phyloP scores from a whole-genome alignment of 1,140 invertebrate genomes.

The Galleria mellonella region DNA sequence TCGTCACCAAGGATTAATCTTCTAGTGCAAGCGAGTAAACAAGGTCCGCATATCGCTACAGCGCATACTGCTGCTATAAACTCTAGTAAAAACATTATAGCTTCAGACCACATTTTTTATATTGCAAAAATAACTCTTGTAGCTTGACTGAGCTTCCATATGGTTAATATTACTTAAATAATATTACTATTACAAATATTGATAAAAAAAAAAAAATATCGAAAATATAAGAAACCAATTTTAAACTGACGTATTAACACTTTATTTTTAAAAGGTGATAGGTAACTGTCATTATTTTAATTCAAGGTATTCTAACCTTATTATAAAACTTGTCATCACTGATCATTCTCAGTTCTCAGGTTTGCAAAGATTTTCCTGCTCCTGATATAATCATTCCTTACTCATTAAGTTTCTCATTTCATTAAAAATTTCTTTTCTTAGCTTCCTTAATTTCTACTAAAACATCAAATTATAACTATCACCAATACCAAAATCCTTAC shows the following conservation, averaged over 20 bases:
- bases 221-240: slow-evolving; percentile 7
- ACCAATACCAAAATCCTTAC: no score
- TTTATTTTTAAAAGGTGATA: neutral
- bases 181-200: slow-evolving; percentile 12
- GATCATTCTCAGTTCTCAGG: no score
- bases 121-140: neutral
- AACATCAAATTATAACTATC: no score
- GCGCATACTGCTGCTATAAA: slow-evolving; percentile 54
- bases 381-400: no score
- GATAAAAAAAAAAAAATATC: neutral
- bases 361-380: no score
- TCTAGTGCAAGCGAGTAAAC: slow-evolving; percentile 48
- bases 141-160: no score
- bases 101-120: slow-evolving; percentile 44
- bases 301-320: no score
- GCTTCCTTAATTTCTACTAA: no score
- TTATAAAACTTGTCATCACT: no score
- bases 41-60: slow-evolving; percentile 53
- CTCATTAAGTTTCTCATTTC: no score
- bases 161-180: slow-evolving; percentile 9
- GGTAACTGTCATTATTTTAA: no score
- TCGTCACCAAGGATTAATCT: slow-evolving; percentile 51
- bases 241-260: neutral
- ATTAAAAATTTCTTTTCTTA: no score
- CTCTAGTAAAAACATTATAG: slow-evolving; percentile 52